These are phyloP conservation scores for Melolontha melolontha DNA, from an alignment of 2,888 invertebrate genomes.

Conservation along the genomic window DNA sequence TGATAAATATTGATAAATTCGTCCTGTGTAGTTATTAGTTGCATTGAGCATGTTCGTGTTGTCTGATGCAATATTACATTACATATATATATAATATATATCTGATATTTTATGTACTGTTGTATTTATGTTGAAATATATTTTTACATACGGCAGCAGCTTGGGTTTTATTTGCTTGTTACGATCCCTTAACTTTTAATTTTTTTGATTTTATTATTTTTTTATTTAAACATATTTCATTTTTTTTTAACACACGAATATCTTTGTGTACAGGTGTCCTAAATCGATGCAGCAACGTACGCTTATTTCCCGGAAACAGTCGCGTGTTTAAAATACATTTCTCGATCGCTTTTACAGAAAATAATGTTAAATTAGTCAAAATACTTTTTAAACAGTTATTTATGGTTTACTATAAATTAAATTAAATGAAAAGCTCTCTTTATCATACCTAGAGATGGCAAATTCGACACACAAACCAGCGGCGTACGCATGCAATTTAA, in stretches of 20 bases:
- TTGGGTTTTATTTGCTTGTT: conserved; percentile 66
- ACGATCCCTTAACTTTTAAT: conserved; percentile 33
- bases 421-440: too few species aligned
- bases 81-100: conserved; percentile 50
- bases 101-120: conserved; percentile 66
- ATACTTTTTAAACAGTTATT: neutral
- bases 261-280: conserved; percentile 19
- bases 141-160: conserved; percentile 66
- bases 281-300: conserved; percentile 10
- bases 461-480: too few species aligned
- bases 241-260: conserved; percentile 25
- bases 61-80: conserved; percentile 65
- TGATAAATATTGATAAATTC: conserved; percentile 51
- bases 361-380: neutral
- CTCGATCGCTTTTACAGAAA: too few species aligned
- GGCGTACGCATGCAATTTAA: too few species aligned
- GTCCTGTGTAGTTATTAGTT: conserved; percentile 62
- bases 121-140: conserved; percentile 68
- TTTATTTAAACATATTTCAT: conserved; percentile 12
- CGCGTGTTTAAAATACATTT: too few species aligned
- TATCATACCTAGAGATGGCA: too few species aligned
- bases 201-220: conserved; percentile 26
- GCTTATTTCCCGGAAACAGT: neutral
- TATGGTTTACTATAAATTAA: too few species aligned
- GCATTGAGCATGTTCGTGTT: conserved; percentile 67